Evolutionary conservation across 2,797 vertebrate genomes (phyloP).

Genomic region (Remorina albescens): DNA sequence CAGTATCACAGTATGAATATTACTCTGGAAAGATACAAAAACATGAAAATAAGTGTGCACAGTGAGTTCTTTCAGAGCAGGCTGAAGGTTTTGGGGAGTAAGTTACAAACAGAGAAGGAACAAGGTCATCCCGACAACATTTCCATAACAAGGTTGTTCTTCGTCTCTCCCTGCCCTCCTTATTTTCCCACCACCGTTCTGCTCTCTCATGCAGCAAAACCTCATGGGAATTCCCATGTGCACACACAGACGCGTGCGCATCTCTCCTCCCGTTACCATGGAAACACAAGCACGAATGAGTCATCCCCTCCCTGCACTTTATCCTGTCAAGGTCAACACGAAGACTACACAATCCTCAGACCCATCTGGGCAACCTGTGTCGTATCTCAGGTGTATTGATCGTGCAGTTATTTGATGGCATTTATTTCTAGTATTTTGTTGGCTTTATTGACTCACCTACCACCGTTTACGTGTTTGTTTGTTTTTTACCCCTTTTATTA

Average conservation of each 20-base stretch:
- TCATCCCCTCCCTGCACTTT: slow-evolving; percentile 38
- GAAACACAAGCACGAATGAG: slow-evolving; percentile 62
- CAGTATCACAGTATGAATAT: neutral
- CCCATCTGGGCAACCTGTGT: slow-evolving; percentile 24
- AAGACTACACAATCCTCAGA: slow-evolving; percentile 29
- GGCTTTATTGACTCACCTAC: neutral
- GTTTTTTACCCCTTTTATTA: neutral
- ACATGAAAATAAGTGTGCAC: neutral
- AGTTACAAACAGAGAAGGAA: neutral
- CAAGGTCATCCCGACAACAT: slow-evolving; percentile 2
- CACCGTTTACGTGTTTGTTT: neutral
- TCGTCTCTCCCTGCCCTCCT: neutral
- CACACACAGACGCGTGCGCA: neutral
- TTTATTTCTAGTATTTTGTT: neutral
- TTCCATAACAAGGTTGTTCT: neutral
- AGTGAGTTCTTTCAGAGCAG: neutral
- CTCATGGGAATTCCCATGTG: slow-evolving; percentile 24
- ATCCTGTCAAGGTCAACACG: slow-evolving; percentile 57
- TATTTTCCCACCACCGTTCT: neutral
- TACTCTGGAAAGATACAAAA: neutral
- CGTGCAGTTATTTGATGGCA: neutral
- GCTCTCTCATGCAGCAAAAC: neutral
- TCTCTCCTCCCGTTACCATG: slow-evolving; percentile 61
- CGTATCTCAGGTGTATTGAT: slow-evolving; percentile 20
- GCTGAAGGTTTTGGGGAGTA: neutral